Evolutionary conservation across 2,888 invertebrate genomes (phyloP).

Genomic region (Autographa pulchrina): DNA sequence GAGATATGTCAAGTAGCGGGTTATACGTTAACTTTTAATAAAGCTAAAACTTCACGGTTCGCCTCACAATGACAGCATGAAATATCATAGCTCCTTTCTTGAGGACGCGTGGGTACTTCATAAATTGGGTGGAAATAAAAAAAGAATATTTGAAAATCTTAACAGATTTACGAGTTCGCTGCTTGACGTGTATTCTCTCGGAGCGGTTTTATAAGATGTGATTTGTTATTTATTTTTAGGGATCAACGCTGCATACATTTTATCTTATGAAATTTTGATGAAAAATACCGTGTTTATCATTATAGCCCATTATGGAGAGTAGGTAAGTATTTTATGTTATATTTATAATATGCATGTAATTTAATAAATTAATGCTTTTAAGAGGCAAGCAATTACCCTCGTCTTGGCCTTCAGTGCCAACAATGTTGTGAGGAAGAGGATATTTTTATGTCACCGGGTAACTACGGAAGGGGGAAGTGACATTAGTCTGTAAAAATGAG

Average conservation of each 20-base stretch:
- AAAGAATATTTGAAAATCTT: conserved; percentile 63
- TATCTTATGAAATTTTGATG: not conserved
- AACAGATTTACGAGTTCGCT: conserved; percentile 63
- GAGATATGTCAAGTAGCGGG: conserved; percentile 35
- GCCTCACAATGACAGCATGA: conserved; percentile 72
- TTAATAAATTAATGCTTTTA: conserved; percentile 12
- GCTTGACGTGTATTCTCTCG: conserved; percentile 32
- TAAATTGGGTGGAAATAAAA: conserved; percentile 68
- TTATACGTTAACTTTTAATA: conserved; percentile 71
- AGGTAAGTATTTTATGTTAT: conserved; percentile 2
- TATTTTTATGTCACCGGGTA: conserved; percentile 32
- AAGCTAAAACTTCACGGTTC: conserved; percentile 76
- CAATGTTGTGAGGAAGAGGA: conserved; percentile 13
- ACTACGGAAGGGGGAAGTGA: conserved; percentile 24
- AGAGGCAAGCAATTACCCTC: conserved; percentile 23
- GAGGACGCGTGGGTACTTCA: conserved; percentile 66
- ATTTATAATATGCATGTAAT: not conserved
- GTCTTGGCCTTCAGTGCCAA: conserved; percentile 16
- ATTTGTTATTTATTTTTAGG: conserved; percentile 49
- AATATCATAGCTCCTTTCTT: conserved; percentile 77
- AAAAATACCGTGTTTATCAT: conserved; percentile 1
- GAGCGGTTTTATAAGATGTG: conserved; percentile 34
- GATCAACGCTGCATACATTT: conserved; percentile 35
- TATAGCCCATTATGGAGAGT: conserved; percentile 3
- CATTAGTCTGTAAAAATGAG: conserved; percentile 45